Base-by-base conservation (phyloP, 1,140 invertebrate genomes). In the Manduca sexta region DNA sequence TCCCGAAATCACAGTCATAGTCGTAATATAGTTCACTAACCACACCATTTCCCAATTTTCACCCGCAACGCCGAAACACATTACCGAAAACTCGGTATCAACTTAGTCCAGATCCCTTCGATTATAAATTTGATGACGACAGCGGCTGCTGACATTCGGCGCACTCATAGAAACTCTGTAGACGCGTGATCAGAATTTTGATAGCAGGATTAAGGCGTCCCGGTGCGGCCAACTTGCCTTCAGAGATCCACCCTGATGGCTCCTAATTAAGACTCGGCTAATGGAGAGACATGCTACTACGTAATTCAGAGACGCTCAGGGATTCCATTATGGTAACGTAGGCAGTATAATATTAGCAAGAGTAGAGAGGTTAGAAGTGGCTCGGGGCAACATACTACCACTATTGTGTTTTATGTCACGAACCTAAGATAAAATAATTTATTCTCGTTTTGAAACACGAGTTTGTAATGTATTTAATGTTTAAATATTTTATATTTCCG, bases 121-220 rank as follows among this genome's bases (percentile, higher is more conserved):
- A 60, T 57, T 67, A 60, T 63, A 56, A 57, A 60, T 60, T 64
- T 55, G 55, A 57, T 40, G 49, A 47, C 38, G 30, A 10, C 45
- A 45, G 15, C 46, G 37, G 45, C 30, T 52, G 63, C 49, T 64
- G 69, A 72, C 67, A 64, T 70, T 70, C 62, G 59, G 59, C 56
- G 59, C 59, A 64, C 69, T 74, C 64, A 67, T 69, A 67, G 61
- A 69, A 73, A 74, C 61, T 59, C 50, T 54, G 58, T 26, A 49
- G 60, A 64, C 52, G 61, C 73, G 74, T 77, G 74, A 68, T 72
- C 49, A 51, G 71, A 74, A 69, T 77, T 47, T 51, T 52, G 63
- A 77, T 74, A 49, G 43, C 41, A 35, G 63, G 70, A 76, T 76
- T 76, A 76, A 47, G 49, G 50, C 50, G 53, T 49, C 46, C 51